These are phyloP conservation scores for Prionace glauca DNA, from an alignment of 2,797 vertebrate species.

Conservation along the genomic window DNA sequence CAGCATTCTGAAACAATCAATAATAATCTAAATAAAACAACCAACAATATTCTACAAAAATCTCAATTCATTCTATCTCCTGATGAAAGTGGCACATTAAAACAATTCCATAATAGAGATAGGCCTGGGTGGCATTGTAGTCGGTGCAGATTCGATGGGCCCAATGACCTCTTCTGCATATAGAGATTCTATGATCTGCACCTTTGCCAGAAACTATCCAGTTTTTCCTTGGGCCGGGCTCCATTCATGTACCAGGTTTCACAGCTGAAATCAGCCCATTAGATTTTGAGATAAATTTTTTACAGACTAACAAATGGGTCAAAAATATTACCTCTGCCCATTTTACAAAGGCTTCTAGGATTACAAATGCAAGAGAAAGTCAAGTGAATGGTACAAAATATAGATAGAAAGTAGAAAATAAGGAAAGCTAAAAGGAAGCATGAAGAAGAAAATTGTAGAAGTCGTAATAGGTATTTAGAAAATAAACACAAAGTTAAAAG, in stretches of 20 bases:
- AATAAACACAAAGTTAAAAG: not conserved
- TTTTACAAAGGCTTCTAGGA: not conserved
- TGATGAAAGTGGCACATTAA: too few relatives aligned
- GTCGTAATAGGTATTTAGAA: not conserved
- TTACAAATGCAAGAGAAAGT: not conserved
- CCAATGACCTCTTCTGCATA: too few relatives aligned
- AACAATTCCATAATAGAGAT: too few relatives aligned
- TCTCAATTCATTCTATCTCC: too few relatives aligned
- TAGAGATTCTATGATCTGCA: not conserved
- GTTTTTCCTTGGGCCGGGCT: not conserved
- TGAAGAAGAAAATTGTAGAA: not conserved
- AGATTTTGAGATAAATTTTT: not conserved
- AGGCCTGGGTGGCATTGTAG: too few relatives aligned
- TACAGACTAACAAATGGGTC: not conserved
- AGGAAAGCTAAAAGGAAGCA: not conserved
- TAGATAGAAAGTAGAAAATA: not conserved
- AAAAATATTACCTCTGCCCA: not conserved
- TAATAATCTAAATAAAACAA: too few relatives aligned
- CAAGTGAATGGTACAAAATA: not conserved
- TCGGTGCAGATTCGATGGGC: too few relatives aligned
- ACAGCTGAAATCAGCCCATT: not conserved
- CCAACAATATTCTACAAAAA: too few relatives aligned
- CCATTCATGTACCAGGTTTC: not conserved
- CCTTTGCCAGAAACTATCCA: not conserved
- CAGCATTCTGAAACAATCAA: too few relatives aligned